Evolutionary conservation across 1,140 invertebrate species (phyloP), one percentile per base, ranked within the genome.

Genomic region (Propsilocerus akamusi): DNA sequence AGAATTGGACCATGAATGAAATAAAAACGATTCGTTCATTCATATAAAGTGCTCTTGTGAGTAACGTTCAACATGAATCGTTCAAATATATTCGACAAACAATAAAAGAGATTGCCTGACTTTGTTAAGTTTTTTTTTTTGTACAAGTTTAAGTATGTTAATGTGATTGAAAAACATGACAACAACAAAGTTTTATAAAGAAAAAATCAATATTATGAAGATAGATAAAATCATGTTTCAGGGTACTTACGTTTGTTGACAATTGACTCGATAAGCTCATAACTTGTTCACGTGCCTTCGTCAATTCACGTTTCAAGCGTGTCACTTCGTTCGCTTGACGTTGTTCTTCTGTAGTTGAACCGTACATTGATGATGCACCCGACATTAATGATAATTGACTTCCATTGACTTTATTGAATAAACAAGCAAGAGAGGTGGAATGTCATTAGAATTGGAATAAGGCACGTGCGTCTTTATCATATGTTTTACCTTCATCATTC

Each of bases 181-280:
- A n/a, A n/a, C n/a, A n/a, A n/a, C n/a, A n/a, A n/a, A n/a, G n/a
- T n/a, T n/a, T n/a, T n/a, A n/a, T n/a, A n/a, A n/a, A n/a, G n/a
- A n/a, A n/a, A n/a, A n/a, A n/a, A n/a, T n/a, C n/a, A n/a, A n/a
- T n/a, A n/a, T n/a, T n/a, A n/a, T n/a, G n/a, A n/a, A n/a, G n/a
- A n/a, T n/a, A n/a, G n/a, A n/a, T n/a, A n/a, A n/a, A n/a, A n/a
- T n/a, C n/a, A n/a, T n/a, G n/a, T n/a, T n/a, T n/a, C n/a, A n/a
- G n/a, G n/a, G 50, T 47, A 78, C 87, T 88, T 70, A 92, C 89
- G 69, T 96, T 94, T 26, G 88, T 91, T 48, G 85, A 90, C n/a
- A 95, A 76, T 62, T 94, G 89, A 52, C 82, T 88, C 5, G 87
- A 93, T 51, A 95, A 68, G 3, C 86, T 91, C 55, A 83, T 77